Percentiles rank a stretch among this genome's conserved stretches.
Evolutionary conservation across 2,888 invertebrate species (phyloP).

Genomic region (Margaritifera margaritifera): DNA sequence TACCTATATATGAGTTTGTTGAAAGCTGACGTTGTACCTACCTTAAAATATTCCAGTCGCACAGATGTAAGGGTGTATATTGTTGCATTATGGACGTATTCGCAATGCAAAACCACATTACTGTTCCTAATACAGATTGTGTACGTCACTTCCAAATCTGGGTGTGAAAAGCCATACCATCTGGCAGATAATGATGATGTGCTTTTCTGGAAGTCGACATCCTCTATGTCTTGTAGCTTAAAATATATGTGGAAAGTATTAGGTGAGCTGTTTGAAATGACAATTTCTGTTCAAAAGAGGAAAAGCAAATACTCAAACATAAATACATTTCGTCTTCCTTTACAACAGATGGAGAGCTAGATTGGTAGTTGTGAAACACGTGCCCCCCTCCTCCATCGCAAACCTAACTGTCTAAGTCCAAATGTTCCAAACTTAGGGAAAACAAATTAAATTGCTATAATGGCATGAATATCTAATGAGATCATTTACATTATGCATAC

Average conservation of each 20-base stretch:
- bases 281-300: too few relatives aligned
- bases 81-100: constrained; percentile 2
- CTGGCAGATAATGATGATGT: constrained; percentile 2
- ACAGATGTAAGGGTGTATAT: not conserved
- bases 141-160: constrained; percentile 11
- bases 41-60: not conserved
- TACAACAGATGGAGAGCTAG: too few relatives aligned
- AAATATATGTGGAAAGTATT: not conserved
- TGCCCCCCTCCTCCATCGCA: too few relatives aligned
- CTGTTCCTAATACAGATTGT: constrained; percentile 9
- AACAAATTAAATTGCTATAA: too few relatives aligned
- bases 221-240: constrained; percentile 12
- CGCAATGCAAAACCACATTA: not conserved
- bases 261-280: too few relatives aligned
- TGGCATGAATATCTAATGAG: too few relatives aligned
- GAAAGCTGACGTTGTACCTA: not conserved
- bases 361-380: too few relatives aligned
- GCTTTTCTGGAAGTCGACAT: constrained; percentile 17
- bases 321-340: too few relatives aligned
- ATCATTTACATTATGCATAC: too few relatives aligned
- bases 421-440: too few relatives aligned
- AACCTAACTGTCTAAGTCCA: too few relatives aligned
- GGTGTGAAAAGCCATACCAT: constrained; percentile 20
- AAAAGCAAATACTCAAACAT: too few relatives aligned
- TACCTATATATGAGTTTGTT: not conserved